These are phyloP conservation scores for Serrognathus titanus DNA, from an alignment of 2,888 invertebrate genomes.

Conservation along the genomic window DNA sequence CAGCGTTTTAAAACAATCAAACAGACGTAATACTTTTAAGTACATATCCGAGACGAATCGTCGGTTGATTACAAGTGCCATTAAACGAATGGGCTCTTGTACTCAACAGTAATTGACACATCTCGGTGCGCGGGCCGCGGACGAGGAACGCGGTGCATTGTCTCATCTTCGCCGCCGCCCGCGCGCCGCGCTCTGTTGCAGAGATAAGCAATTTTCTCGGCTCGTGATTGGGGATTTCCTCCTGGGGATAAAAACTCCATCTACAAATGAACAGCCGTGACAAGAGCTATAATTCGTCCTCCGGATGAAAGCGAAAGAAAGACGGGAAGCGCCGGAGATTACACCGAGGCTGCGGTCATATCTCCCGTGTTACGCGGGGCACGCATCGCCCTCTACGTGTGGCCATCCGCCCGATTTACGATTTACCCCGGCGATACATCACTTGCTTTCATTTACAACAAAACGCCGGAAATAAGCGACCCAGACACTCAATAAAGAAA, in stretches of 20 bases:
- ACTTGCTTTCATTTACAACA: constrained; percentile 36
- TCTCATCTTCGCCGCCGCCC: constrained; percentile 28
- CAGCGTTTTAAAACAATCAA: no score
- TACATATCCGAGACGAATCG: background rate
- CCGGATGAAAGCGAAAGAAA: constrained; percentile 47
- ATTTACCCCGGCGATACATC: constrained; percentile 35
- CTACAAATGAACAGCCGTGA: constrained; percentile 70
- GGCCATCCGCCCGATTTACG: constrained; percentile 35
- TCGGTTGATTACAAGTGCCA: constrained; percentile 40
- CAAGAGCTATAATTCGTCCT: constrained; percentile 66
- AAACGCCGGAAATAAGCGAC: no score
- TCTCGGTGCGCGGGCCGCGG: constrained; percentile 29
- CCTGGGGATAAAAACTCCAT: constrained; percentile 66
- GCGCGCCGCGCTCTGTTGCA: constrained; percentile 40
- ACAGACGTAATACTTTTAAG: background rate
- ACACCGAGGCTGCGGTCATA: constrained; percentile 17
- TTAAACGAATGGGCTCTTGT: constrained; percentile 37
- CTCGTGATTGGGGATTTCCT: constrained; percentile 66
- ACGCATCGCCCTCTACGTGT: constrained; percentile 14
- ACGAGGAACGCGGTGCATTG: constrained; percentile 34
- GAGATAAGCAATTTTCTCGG: constrained; percentile 65
- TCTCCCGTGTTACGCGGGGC: constrained; percentile 8
- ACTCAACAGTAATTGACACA: constrained; percentile 43
- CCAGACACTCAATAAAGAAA: no score
- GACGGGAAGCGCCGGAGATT: constrained; percentile 29